Base-by-base conservation (phyloP, 2,113 vertebrate genomes). In the Melanocharis versteri region DNA sequence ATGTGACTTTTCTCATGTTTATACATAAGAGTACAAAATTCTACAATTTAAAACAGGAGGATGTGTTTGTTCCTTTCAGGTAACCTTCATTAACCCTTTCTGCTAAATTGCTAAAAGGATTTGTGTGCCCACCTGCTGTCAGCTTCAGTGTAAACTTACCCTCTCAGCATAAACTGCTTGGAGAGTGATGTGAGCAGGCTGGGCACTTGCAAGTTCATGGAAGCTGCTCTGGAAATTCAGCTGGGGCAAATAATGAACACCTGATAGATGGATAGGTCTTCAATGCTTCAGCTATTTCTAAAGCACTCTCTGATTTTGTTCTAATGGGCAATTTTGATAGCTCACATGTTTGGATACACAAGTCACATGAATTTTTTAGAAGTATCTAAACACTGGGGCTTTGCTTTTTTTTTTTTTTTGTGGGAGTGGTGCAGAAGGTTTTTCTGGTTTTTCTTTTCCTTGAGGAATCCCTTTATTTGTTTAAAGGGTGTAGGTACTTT, bases 371-470 rank as follows among this genome's bases (percentile, higher is more conserved):
- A 58, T 54, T 35, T 87, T 82, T 88, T 57, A n/a, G 30, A 82
- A 68, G 23, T 44, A 79, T 73, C 54, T 66, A 45, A 31, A 20
- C 6, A 24, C 9, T 30, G 27, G 4, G 26, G 8, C 12, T 24
- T n/a, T 42, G 42, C 33, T 23, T 10, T 27, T 5, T 39, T 65
- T 54, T 7, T 47, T 47, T 58, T 40, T 11, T 4, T 0, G 5
- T 10, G 4, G 3, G 10, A 30, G 13, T 2, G 4, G 3, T 15
- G 4, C 5, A 9, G 28, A 20, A 15, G 8, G 2, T n/a, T 40
- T 17, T 71, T 9, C 15, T 69, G 14, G 0, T 45, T 87, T 79
- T 62, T 39, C 11, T 64, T 31, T 83, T 86, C 11, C 11, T 77
- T 70, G 24, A 58, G 4, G 27, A 62, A 87, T 50, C 2, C 10